phyloP scores from a whole-genome alignment of 2,888 invertebrate species.

The Rhyacophila evoluta region DNA sequence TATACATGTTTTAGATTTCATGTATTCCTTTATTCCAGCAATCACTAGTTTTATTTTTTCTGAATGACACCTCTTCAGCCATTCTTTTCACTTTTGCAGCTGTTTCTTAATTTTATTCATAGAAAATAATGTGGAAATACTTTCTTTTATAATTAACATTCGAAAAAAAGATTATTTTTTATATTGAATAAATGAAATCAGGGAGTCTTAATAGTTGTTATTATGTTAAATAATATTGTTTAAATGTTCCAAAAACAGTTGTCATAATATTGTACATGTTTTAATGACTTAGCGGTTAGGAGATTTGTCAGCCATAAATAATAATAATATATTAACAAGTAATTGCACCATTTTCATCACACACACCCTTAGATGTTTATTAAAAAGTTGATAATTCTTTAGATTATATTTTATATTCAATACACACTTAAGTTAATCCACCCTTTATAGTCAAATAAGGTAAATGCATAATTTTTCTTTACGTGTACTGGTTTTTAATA shows the following conservation, averaged over 20 bases:
- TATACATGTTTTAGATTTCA: too few relatives aligned
- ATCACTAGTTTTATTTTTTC: too few relatives aligned
- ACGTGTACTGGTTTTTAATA: too few relatives aligned
- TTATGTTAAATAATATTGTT: background rate
- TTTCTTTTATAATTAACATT: too few relatives aligned
- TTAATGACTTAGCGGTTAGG: background rate
- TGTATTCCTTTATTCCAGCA: too few relatives aligned
- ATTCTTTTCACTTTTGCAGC: too few relatives aligned
- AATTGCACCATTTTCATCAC: constrained; percentile 22
- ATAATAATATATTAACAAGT: background rate
- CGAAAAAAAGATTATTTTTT: background rate
- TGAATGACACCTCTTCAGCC: too few relatives aligned
- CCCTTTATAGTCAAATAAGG: too few relatives aligned
- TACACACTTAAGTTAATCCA: background rate
- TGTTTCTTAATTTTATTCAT: too few relatives aligned
- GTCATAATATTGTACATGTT: background rate
- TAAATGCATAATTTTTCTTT: too few relatives aligned
- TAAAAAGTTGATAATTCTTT: background rate
- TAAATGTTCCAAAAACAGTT: background rate
- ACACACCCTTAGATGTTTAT: background rate
- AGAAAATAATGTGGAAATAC: too few relatives aligned
- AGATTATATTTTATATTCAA: background rate
- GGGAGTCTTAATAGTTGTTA: background rate
- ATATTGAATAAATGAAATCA: background rate
- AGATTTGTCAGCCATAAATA: constrained; percentile 20